Conservation (phyloP, 2,888 invertebrate genomes). For the Acronicta alni region DNA sequence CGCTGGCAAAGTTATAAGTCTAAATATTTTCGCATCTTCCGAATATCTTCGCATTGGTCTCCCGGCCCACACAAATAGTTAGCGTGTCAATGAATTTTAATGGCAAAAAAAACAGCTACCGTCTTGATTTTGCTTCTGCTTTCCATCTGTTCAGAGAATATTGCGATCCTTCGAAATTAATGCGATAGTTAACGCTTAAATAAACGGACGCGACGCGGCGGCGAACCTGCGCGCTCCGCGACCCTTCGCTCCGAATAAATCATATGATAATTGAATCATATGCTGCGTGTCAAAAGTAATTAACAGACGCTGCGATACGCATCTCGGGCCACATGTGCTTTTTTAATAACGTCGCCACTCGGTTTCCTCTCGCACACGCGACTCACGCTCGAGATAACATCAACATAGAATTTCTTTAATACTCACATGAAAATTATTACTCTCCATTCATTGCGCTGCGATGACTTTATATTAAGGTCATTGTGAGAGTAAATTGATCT, state of each 20-base stretch:
- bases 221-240: conserved; percentile 67
- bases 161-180: conserved; percentile 79
- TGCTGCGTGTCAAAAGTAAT: conserved; percentile 89
- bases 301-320: conserved; percentile 87
- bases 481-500: conserved; percentile 86
- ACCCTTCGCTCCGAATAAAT: conserved; percentile 82
- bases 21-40: conserved; percentile 42
- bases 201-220: conserved; percentile 67
- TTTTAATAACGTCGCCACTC: conserved; percentile 85
- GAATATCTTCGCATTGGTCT: conserved; percentile 46
- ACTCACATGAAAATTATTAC: conserved; percentile 83
- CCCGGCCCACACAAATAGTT: conserved; percentile 78
- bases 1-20: conserved; percentile 21
- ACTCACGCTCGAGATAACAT: conserved; percentile 85
- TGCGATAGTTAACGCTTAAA: conserved; percentile 85
- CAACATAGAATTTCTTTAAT: conserved; percentile 85
- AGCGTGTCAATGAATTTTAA: conserved; percentile 71
- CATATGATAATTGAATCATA: conserved; percentile 89
- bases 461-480: conserved; percentile 85
- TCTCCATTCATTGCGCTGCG: conserved; percentile 71
- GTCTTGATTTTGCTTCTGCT: conserved; percentile 81
- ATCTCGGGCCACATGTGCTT: conserved; percentile 87
- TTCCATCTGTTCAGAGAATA: conserved; percentile 82
- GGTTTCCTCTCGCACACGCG: conserved; percentile 83
- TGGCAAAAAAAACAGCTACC: conserved; percentile 71